phyloP scores from a whole-genome alignment of 2,113 vertebrate genomes.

The Tursiops truncatus region DNA sequence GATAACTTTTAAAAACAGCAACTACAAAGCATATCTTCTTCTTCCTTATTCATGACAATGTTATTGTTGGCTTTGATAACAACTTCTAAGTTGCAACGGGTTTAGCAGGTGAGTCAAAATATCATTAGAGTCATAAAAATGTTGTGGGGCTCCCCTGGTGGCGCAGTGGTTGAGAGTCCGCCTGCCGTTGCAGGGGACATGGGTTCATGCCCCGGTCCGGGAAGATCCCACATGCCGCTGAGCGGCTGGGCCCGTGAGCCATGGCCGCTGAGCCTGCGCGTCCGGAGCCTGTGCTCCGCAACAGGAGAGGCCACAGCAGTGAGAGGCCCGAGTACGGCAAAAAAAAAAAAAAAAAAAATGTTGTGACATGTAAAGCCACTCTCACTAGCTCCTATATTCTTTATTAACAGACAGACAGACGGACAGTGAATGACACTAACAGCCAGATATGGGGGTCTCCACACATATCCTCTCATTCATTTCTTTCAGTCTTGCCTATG shows the following conservation, averaged over 20 bases:
- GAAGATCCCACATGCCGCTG: no score
- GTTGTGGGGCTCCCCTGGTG: neutral
- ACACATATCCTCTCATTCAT: neutral
- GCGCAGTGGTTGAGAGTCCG: no score
- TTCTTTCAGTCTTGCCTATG: neutral
- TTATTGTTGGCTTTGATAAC: neutral
- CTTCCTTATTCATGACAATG: neutral
- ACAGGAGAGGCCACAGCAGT: no score
- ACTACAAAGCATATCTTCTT: neutral
- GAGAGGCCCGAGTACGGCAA: no score
- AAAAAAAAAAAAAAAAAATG: neutral
- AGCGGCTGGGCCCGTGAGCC: no score
- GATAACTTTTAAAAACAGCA: conserved; percentile 16
- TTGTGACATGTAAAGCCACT: neutral
- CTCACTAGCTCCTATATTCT: neutral
- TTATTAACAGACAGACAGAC: neutral
- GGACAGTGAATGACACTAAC: neutral
- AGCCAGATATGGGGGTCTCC: neutral
- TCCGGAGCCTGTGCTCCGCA: no score
- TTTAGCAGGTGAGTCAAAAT: neutral
- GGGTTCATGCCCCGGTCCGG: no score
- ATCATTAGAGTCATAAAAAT: neutral
- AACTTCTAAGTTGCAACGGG: neutral
- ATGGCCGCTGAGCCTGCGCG: no score
- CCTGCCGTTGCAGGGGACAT: no score